Evolutionary conservation across 64 coral and sea anemone genomes (phyloP), one percentile per base, ranked within the genome.

Genomic region (Montipora foliosa): DNA sequence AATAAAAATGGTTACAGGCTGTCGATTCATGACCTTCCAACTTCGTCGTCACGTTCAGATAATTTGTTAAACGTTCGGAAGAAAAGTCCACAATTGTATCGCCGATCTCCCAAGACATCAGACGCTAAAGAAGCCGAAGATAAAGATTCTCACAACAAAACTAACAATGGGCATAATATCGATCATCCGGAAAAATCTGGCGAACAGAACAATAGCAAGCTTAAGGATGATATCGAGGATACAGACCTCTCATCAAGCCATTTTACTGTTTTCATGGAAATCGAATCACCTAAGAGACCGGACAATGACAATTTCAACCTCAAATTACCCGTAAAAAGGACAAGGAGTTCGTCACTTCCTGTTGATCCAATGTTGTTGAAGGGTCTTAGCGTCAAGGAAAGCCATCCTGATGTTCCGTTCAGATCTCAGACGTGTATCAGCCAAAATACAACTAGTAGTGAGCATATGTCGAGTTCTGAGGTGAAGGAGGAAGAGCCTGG

Each of bases 301-400:
- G 81, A 84, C 67, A 21, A 16, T 6, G 46, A 86, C 67, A 9
- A 72, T 49, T 45, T 12, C 9, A 70, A 50, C 44, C 17, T 45
- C 2, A 86, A 86, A 45, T 19, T 47, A 71, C 17, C 50, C 15
- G 15, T 86, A 2, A 86, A 69, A 8, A 70, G 67, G 29, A 71
- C 82, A 10, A 16, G 82, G 67, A 86, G 82, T n/a, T 70, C 82
- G 6, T 86, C 82, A 1, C 64, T 86, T 86, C 82, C 82, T 1
- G 47, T 47, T 72, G 82, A 86, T 19, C 82, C 82, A 51, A 78
- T 6, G 9, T 3, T n/a, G 19, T 50, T 21, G 13, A 47, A 29
- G n/a, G 15, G 47, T 10, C 2, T 11, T 10, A 71, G 68, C n/a
- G 8, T 19, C 0, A 51, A 9, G n/a, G 82, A 86, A 19, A 72